phyloP scores from a whole-genome alignment of 2,113 vertebrate species.

The Percina caprodes region DNA sequence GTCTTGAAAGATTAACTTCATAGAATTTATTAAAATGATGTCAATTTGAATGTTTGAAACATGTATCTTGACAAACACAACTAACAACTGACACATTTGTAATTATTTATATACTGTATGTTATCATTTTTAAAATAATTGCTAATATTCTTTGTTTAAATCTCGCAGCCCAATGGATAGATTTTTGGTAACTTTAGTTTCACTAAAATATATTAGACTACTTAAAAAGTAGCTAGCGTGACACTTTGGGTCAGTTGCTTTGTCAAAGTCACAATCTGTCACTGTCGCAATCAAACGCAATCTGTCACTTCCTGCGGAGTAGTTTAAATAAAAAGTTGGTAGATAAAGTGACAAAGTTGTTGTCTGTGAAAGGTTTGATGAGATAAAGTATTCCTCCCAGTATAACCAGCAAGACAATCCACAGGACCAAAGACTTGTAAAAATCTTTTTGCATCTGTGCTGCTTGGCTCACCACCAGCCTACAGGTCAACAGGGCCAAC shows the following conservation, averaged over 20 bases:
- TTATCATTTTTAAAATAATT: background rate
- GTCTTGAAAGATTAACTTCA: background rate
- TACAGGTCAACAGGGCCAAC: conserved; percentile 46
- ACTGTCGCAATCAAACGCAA: background rate
- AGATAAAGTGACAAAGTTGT: background rate
- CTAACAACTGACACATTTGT: background rate
- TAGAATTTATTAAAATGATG: background rate
- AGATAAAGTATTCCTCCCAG: background rate
- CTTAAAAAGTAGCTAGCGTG: background rate
- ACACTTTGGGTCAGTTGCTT: background rate
- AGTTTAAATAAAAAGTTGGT: background rate
- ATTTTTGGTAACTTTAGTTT: background rate
- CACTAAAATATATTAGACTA: background rate
- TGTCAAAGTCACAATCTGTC: background rate
- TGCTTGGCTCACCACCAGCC: conserved; percentile 29
- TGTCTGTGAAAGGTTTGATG: background rate
- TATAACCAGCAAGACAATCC: conserved; percentile 8
- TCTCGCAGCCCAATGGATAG: background rate
- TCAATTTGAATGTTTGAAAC: background rate
- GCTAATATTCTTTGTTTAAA: background rate
- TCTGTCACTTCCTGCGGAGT: background rate
- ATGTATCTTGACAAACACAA: background rate
- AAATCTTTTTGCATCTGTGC: conserved; percentile 30
- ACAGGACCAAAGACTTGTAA: conserved; percentile 16
- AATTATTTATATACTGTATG: background rate